phyloP scores from a whole-genome alignment of 2,888 invertebrate species.

The Drosophila siamana region DNA sequence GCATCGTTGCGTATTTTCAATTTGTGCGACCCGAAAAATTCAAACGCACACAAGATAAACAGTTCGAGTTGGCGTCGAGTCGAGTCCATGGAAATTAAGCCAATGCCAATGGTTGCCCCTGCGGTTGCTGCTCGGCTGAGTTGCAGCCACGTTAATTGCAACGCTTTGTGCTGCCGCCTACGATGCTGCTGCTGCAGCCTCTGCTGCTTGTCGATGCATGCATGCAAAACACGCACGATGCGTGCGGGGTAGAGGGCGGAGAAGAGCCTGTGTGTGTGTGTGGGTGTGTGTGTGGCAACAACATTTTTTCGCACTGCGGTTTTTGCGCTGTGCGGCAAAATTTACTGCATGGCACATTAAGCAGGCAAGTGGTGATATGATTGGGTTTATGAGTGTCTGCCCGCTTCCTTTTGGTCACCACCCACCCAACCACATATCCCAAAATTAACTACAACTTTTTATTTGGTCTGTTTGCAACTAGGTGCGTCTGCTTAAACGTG shows the following conservation, averaged over 20 bases:
- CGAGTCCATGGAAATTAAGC: slow-evolving; percentile 75
- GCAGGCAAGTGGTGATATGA: slow-evolving; percentile 80
- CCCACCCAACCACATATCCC: slow-evolving; percentile 43
- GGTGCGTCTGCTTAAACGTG: slow-evolving; percentile 5
- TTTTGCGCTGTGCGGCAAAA: slow-evolving; percentile 64
- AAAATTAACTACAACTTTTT: slow-evolving; percentile 73
- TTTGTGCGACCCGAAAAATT: slow-evolving; percentile 56
- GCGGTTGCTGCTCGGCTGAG: slow-evolving; percentile 70
- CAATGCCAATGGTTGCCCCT: slow-evolving; percentile 71
- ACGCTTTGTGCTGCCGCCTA: slow-evolving; percentile 68
- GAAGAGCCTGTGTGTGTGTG: no score
- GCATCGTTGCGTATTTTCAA: slow-evolving; percentile 72
- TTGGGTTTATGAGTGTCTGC: slow-evolving; percentile 76
- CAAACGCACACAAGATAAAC: slow-evolving; percentile 70
- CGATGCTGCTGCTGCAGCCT: slow-evolving; percentile 21
- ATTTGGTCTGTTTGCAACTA: slow-evolving; percentile 29
- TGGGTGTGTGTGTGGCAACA: slow-evolving; percentile 35
- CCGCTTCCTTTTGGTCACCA: slow-evolving; percentile 51
- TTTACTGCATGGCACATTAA: slow-evolving; percentile 79
- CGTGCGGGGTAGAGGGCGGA: not conserved
- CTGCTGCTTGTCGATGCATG: slow-evolving; percentile 42
- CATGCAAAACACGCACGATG: slow-evolving; percentile 61
- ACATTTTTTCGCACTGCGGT: slow-evolving; percentile 65
- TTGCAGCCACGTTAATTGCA: slow-evolving; percentile 75
- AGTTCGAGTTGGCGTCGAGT: slow-evolving; percentile 39